Evolutionary conservation across 2,888 invertebrate genomes (phyloP).

Genomic region (Microchrysa polita): DNA sequence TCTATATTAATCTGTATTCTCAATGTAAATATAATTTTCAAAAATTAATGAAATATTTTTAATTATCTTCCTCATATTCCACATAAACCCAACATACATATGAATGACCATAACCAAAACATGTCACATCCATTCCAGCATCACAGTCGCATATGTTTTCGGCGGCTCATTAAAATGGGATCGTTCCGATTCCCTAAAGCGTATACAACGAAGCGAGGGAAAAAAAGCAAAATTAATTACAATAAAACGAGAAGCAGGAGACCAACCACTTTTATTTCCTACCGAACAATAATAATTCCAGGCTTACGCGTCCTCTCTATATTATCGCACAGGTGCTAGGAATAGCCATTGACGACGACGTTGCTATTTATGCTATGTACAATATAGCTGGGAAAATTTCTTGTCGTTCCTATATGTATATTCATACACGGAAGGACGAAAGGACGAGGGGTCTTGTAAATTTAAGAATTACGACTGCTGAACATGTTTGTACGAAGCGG

Average conservation of each 20-base stretch:
- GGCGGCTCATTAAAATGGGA: constrained; percentile 20
- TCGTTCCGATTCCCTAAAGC: constrained; percentile 15
- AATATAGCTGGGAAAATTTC: neutral
- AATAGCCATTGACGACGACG: constrained; percentile 30
- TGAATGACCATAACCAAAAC: neutral
- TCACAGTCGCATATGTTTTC: neutral
- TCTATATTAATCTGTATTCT: too few species aligned
- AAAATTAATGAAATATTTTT: too few species aligned
- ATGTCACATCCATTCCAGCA: neutral
- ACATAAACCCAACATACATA: too few species aligned
- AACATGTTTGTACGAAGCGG: neutral
- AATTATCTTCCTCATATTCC: too few species aligned
- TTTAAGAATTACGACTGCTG: constrained; percentile 40
- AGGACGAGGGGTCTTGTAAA: constrained; percentile 33
- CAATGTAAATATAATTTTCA: too few species aligned
- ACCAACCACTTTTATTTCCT: constrained; percentile 10
- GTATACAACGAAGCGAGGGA: neutral
- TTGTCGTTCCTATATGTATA: too few species aligned
- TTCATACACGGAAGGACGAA: neutral
- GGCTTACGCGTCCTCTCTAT: constrained; percentile 28
- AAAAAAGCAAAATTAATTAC: constrained; percentile 25
- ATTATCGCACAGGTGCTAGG: constrained; percentile 37
- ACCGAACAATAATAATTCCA: constrained; percentile 35
- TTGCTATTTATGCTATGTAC: too few species aligned
- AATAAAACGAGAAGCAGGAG: constrained; percentile 15